Evolutionary conservation across 1,140 invertebrate species (phyloP).

Genomic region (Mercenaria mercenaria): DNA sequence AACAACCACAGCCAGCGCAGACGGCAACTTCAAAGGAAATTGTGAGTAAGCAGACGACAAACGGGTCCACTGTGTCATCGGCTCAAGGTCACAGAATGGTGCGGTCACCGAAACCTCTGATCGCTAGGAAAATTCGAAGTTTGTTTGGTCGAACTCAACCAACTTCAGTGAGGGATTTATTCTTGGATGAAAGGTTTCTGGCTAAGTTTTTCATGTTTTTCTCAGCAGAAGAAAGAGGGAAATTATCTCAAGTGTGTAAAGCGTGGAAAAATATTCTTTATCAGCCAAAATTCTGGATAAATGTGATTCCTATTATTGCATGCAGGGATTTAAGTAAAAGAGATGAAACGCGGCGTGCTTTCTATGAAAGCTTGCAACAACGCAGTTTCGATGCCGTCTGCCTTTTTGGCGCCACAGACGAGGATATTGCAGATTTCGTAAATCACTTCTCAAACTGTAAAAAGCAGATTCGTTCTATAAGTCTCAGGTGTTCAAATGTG

Average conservation of each 20-base stretch:
- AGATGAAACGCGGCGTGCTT: slow-evolving; percentile 90
- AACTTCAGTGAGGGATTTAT: slow-evolving; percentile 89
- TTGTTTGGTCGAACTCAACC: slow-evolving; percentile 79
- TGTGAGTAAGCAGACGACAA: slow-evolving; percentile 66
- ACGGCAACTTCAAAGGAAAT: slow-evolving; percentile 61
- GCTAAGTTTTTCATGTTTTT: slow-evolving; percentile 95
- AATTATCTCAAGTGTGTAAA: slow-evolving; percentile 91
- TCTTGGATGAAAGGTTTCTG: slow-evolving; percentile 94
- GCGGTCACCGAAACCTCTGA: slow-evolving; percentile 79
- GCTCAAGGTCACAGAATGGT: slow-evolving; percentile 69
- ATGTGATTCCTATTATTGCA: slow-evolving; percentile 93
- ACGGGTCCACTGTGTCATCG: slow-evolving; percentile 67
- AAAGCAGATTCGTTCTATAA: slow-evolving; percentile 93
- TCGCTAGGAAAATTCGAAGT: slow-evolving; percentile 78
- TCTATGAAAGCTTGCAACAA: slow-evolving; percentile 93
- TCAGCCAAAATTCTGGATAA: slow-evolving; percentile 93
- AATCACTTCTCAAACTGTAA: slow-evolving; percentile 93
- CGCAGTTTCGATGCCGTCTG: slow-evolving; percentile 94
- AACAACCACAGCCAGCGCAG: slow-evolving; percentile 73
- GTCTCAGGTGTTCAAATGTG: slow-evolving; percentile 94
- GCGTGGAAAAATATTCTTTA: slow-evolving; percentile 95
- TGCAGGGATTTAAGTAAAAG: slow-evolving; percentile 91
- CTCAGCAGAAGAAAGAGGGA: slow-evolving; percentile 91
- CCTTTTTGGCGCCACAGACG: slow-evolving; percentile 94
- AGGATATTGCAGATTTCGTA: slow-evolving; percentile 95